Conservation (phyloP, 1,140 invertebrate species). For the Bombus terrestris region DNA sequence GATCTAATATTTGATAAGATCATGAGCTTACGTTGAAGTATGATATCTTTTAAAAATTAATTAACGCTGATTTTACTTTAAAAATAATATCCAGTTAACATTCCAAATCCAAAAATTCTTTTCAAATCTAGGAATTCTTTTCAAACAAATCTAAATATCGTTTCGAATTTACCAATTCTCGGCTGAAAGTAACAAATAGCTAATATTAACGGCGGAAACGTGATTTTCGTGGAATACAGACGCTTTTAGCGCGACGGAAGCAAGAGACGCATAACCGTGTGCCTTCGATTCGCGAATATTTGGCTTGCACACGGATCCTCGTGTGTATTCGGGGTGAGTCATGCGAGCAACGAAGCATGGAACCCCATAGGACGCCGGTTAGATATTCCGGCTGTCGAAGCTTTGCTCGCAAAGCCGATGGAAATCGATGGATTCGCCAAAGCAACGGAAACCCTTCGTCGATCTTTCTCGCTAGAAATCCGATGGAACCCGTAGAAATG, state of each 20-base stretch:
- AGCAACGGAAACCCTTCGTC: conserved; percentile 42
- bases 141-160: not conserved
- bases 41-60: not conserved
- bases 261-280: not conserved
- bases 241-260: not conserved
- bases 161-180: not conserved
- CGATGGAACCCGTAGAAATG: conserved; percentile 41
- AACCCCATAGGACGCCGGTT: conserved; percentile 57
- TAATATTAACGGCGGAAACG: not conserved
- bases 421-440: conserved; percentile 65
- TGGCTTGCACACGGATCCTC: not conserved
- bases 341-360: conserved; percentile 64
- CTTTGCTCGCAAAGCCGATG: conserved; percentile 37
- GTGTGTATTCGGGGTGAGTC: conserved; percentile 61
- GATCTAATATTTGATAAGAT: not conserved
- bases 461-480: conserved; percentile 15
- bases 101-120: too few species aligned
- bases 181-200: not conserved
- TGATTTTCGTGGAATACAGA: not conserved
- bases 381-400: conserved; percentile 64
- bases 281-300: conserved; percentile 20
- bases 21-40: not conserved
- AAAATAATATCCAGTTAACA: not conserved
- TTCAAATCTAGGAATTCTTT: not conserved
- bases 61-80: not conserved